phyloP scores from a whole-genome alignment of 1,140 invertebrate species.

The Stratiolaelaps scimitus region DNA sequence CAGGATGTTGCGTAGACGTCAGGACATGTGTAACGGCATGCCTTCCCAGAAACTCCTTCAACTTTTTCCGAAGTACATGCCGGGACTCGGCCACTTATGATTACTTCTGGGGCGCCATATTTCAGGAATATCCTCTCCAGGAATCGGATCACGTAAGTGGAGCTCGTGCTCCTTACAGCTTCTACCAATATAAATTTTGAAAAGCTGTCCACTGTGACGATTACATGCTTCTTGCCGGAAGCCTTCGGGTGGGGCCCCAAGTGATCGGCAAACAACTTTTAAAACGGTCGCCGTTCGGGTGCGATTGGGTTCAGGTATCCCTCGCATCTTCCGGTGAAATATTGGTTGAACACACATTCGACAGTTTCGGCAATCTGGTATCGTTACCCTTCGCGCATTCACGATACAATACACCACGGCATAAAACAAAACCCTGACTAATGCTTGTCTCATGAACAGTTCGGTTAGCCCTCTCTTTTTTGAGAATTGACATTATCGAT shows the following conservation, averaged over 20 bases:
- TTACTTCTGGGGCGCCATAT: neutral
- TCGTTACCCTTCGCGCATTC: neutral
- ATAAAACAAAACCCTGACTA: neutral
- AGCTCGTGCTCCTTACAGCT: neutral
- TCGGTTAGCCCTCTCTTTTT: neutral
- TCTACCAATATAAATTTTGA: too few species aligned
- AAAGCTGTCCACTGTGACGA: too few species aligned
- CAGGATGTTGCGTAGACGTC: conserved; percentile 34
- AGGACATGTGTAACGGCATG: too few species aligned
- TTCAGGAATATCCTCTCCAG: conserved; percentile 6
- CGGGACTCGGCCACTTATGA: neutral
- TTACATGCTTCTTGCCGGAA: neutral
- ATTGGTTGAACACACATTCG: conserved; percentile 3
- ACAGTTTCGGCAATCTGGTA: neutral
- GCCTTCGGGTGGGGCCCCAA: neutral
- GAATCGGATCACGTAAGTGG: neutral
- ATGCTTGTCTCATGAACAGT: too few species aligned
- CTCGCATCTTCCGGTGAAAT: neutral
- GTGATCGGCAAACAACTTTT: neutral
- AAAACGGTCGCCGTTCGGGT: conserved; percentile 5
- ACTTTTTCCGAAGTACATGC: too few species aligned
- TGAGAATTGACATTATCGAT: neutral
- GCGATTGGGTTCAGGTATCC: neutral
- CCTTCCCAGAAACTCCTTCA: conserved; percentile 4
- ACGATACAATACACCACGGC: neutral